Evolutionary conservation across 2,797 vertebrate genomes (phyloP).

Genomic region (Poecile montanus): DNA sequence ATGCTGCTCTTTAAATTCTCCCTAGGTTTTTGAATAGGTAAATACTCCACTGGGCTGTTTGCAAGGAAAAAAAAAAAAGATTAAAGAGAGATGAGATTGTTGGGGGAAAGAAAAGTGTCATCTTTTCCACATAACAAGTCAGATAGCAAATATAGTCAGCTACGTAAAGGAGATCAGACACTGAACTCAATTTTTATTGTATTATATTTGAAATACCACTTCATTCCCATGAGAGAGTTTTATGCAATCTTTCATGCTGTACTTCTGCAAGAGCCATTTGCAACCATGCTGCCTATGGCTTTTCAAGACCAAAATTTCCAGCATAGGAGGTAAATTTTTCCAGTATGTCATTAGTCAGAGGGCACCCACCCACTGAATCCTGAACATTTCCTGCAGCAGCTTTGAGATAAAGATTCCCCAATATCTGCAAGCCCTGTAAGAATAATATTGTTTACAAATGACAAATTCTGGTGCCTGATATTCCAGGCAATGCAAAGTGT

Average conservation of each 20-base stretch:
- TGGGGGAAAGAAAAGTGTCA: not conserved
- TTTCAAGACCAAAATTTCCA: constrained; percentile 15
- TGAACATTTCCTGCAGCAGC: not conserved
- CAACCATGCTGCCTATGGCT: not conserved
- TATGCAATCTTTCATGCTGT: not conserved
- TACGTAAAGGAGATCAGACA: constrained; percentile 15
- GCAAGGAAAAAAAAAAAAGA: not conserved
- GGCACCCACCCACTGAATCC: not conserved
- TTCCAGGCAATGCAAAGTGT: not conserved
- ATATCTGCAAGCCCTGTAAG: not conserved
- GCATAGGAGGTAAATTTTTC: not conserved
- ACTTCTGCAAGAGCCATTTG: constrained; percentile 39
- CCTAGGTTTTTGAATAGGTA: not conserved
- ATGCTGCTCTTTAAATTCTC: not conserved
- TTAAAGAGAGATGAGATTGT: not conserved
- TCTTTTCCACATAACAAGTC: not conserved
- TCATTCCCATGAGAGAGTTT: not conserved
- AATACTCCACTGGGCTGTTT: not conserved
- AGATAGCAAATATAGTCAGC: not conserved
- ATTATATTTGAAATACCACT: constrained; percentile 21
- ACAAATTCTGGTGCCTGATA: constrained; percentile 9
- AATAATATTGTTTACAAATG: constrained; percentile 34
- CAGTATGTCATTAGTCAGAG: not conserved
- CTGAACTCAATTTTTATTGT: constrained; percentile 21
- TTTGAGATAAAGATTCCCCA: not conserved